A percentile compares a stretch with the other conserved stretches of the same genome.
Conservation (phyloP, 1,140 invertebrate genomes). For the Hormaphis cornu region DNA sequence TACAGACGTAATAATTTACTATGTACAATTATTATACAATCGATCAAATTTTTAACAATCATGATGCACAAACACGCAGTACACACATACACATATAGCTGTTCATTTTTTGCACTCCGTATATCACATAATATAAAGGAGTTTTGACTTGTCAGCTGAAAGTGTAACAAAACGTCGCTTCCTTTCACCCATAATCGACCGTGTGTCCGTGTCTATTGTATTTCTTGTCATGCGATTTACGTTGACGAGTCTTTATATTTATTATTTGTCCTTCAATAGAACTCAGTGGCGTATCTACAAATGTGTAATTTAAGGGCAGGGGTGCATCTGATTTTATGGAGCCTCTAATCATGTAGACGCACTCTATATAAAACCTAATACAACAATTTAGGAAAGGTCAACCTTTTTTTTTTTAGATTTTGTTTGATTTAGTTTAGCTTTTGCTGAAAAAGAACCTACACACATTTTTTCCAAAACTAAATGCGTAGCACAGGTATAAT, state of each 20-base stretch:
- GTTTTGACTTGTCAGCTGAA: neutral
- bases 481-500: no score
- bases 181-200: constrained; percentile 15
- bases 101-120: neutral
- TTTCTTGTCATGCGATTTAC: neutral
- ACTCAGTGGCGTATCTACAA: neutral
- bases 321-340: no score
- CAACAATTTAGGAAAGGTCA: no score
- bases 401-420: no score
- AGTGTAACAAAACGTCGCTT: constrained; percentile 27
- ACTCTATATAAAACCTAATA: no score
- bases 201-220: neutral
- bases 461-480: no score
- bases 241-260: neutral
- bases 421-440: no score
- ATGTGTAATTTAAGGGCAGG: neutral
- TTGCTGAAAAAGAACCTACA: no score
- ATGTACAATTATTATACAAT: neutral
- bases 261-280: neutral
- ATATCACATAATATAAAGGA: neutral
- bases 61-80: no score
- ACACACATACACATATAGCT: neutral
- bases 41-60: neutral
- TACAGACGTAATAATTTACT: no score
- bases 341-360: no score